phyloP scores from a whole-genome alignment of 2,797 vertebrate genomes.

The Gobio occitaniae region DNA sequence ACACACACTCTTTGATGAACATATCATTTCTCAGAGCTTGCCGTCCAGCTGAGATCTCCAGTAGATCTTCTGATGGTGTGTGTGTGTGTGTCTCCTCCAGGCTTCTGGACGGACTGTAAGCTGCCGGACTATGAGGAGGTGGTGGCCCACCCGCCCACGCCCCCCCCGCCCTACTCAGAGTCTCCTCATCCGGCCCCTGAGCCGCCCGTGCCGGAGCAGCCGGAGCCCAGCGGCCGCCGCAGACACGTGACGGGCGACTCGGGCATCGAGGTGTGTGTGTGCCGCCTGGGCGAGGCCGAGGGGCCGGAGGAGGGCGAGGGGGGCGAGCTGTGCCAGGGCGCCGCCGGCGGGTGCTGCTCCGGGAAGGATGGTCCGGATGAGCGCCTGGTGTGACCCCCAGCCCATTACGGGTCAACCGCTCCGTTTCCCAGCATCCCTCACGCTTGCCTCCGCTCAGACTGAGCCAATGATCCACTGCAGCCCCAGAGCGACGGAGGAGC shows the following conservation, averaged over 20 bases:
- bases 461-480: background rate
- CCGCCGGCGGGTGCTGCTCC: constrained; percentile 71
- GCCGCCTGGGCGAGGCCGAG: constrained; percentile 80
- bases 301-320: constrained; percentile 74
- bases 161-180: constrained; percentile 84
- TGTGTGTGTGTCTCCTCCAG: constrained; percentile 57
- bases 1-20: no score
- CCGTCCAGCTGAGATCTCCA: no score
- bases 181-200: constrained; percentile 68
- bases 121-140: constrained; percentile 87
- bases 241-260: constrained; percentile 85
- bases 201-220: constrained; percentile 53
- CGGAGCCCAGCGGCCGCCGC: constrained; percentile 76
- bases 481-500: background rate
- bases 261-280: constrained; percentile 85
- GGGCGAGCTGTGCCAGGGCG: constrained; percentile 73
- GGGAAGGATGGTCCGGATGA: constrained; percentile 64
- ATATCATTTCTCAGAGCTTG: no score
- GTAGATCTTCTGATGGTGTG: no score
- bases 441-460: background rate
- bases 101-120: constrained; percentile 85
- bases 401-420: constrained; percentile 47
- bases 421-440: background rate
- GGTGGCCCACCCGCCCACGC: constrained; percentile 82
- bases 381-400: constrained; percentile 75